These are phyloP conservation scores for Penaeus monodon DNA, from an alignment of 2,888 invertebrate genomes.

Conservation along the genomic window DNA sequence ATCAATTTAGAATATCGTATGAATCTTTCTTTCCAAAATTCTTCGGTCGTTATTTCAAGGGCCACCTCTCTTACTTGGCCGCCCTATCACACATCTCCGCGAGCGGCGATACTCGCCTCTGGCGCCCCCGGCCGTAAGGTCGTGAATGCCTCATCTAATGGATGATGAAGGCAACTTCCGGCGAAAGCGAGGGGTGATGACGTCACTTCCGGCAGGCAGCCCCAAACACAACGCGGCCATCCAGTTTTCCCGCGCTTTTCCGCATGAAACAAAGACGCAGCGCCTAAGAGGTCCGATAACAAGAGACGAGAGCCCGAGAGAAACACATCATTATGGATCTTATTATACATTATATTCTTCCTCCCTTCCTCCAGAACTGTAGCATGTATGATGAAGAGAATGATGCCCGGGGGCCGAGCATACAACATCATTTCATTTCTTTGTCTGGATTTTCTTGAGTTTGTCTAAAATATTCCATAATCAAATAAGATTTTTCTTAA, in stretches of 20 bases:
- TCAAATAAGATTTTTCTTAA: no score
- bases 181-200: conserved; percentile 50
- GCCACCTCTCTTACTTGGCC: conserved; percentile 12
- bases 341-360: no score
- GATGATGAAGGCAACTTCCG: conserved; percentile 47
- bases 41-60: conserved; percentile 52
- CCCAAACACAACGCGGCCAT: conserved; percentile 53
- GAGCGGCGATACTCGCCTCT: conserved; percentile 10
- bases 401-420: no score
- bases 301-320: conserved; percentile 4
- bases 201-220: conserved; percentile 47
- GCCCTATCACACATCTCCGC: conserved; percentile 26
- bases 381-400: no score
- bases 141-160: conserved; percentile 25
- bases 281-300: conserved; percentile 38
- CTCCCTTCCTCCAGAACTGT: no score
- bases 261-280: conserved; percentile 49
- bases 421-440: no score
- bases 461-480: no score
- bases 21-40: conserved; percentile 36
- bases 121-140: not conserved
- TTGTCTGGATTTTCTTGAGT: no score
- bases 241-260: conserved; percentile 56
- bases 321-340: not conserved
- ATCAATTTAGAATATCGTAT: conserved; percentile 40